Evolutionary conservation across 2,797 vertebrate species (phyloP), one percentile per base, ranked within the genome.

Genomic region (Novumbra hubbsi): DNA sequence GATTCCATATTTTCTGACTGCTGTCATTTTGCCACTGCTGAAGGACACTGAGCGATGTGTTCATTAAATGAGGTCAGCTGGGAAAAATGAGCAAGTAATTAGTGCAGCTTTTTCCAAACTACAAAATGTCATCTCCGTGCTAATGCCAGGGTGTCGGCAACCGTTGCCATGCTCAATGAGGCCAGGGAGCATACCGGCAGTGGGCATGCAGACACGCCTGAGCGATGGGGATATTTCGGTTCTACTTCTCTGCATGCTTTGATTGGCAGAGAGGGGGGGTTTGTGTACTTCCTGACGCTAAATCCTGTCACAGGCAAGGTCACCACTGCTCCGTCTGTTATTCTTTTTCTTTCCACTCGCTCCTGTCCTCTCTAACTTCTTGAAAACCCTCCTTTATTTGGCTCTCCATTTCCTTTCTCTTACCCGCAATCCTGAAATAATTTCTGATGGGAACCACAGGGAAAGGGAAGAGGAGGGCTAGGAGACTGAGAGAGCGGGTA

Each of bases 1-100:
- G 49, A 67, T 74, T 76, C 52, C 63, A 63, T 60, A 64, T 75
- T 74, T 80, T 73, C 72, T 5, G 27, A 65, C 50, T 73, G 32
- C 50, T 57, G 49, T 60, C 30, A 4, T 73, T 85, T 69, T 66
- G 41, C 67, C 50, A 12, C 17, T 32, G 57, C 77, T 48, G 70
- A 79, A 60, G 68, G 78, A 75, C 79, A 60, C 41, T 78, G 81
- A 85, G 68, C 19, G 50, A 83, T 84, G 78, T 78, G 71, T 79
- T 86, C 82, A 79, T 83, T 83, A 83, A 81, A 81, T 34, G 27
- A 45, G 41, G 41, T 75, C 15, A 57, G n/a, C 50, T 67, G 3
- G 38, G 71, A 72, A 41, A 73, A 79, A 74, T 45, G 69, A 76
- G 71, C 77, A 76, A 81, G 81, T 81, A 81, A 88, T 89, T 86